phyloP scores from a whole-genome alignment of 2,113 vertebrate genomes.

The Carassius gibelio region DNA sequence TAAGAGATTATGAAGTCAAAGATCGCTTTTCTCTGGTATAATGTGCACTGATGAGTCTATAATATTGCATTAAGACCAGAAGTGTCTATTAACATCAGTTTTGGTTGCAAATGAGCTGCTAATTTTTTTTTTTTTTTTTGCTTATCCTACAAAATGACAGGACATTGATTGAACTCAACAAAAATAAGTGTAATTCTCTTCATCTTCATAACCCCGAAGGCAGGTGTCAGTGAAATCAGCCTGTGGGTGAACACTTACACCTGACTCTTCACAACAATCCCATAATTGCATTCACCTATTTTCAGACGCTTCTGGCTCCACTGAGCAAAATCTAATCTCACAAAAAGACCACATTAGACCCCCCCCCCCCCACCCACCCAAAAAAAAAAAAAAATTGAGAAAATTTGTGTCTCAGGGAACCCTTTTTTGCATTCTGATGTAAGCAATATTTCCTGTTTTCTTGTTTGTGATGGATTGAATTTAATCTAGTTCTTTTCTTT shows the following conservation, averaged over 20 bases:
- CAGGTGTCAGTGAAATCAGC: background rate
- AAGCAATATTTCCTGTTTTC: background rate
- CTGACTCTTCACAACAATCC: slow-evolving; percentile 3
- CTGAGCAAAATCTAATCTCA: slow-evolving; percentile 38
- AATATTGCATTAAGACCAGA: background rate
- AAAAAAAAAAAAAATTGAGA: too few relatives aligned
- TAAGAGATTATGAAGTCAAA: slow-evolving; percentile 8
- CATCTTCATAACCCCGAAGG: too few relatives aligned
- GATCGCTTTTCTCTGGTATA: background rate
- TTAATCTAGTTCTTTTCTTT: background rate
- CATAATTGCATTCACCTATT: slow-evolving; percentile 21
- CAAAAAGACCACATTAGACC: slow-evolving; percentile 28
- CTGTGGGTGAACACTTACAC: slow-evolving; percentile 1
- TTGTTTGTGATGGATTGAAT: background rate
- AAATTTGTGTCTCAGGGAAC: slow-evolving; percentile 32
- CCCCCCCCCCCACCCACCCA: too few relatives aligned
- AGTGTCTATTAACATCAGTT: background rate
- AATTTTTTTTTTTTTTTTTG: too few relatives aligned
- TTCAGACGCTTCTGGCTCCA: slow-evolving; percentile 16
- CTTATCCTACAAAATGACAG: background rate
- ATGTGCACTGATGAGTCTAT: background rate
- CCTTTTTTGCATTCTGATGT: background rate
- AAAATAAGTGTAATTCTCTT: too few relatives aligned
- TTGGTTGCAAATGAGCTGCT: background rate
- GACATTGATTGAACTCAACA: too few relatives aligned